Conservation (phyloP, 1,140 invertebrate species). For the Subanguina moxae region DNA sequence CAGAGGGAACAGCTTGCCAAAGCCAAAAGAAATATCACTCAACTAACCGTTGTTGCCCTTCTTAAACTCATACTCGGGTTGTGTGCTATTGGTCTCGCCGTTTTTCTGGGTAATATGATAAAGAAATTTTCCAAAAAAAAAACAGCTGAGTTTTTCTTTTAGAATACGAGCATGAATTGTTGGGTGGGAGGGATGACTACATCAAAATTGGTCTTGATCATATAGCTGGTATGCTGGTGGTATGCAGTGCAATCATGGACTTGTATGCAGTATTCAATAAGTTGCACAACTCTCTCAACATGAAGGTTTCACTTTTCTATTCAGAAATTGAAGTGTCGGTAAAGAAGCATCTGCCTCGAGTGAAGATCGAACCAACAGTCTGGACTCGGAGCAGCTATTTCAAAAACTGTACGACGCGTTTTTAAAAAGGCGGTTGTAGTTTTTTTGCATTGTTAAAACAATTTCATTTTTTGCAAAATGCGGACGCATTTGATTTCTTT, state of each 20-base stretch:
- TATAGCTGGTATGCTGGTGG: slow-evolving; percentile 48
- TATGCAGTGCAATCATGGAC: slow-evolving; percentile 49
- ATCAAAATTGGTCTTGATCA: slow-evolving; percentile 57
- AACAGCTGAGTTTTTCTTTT: slow-evolving; percentile 20
- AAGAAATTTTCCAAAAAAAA: not conserved
- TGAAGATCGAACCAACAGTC: too few species aligned
- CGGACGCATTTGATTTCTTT: too few species aligned
- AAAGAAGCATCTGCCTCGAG: too few species aligned
- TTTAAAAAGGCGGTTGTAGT: too few species aligned
- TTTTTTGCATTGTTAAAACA: too few species aligned
- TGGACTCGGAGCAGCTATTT: too few species aligned
- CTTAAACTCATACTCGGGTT: slow-evolving; percentile 44
- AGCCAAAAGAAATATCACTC: slow-evolving; percentile 31
- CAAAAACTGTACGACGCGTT: too few species aligned
- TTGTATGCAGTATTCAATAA: slow-evolving; percentile 45
- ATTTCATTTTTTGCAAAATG: too few species aligned
- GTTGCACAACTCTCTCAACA: slow-evolving; percentile 42
- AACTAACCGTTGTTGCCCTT: slow-evolving; percentile 38
- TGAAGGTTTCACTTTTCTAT: slow-evolving; percentile 41
- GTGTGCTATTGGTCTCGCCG: slow-evolving; percentile 44
- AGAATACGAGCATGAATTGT: slow-evolving; percentile 52
- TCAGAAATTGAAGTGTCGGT: too few species aligned
- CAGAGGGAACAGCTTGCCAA: slow-evolving; percentile 45
- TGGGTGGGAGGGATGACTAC: slow-evolving; percentile 50
- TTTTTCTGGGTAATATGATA: slow-evolving; percentile 23